Conservation (phyloP, 2,113 vertebrate genomes). For the Platycercus adscitus region DNA sequence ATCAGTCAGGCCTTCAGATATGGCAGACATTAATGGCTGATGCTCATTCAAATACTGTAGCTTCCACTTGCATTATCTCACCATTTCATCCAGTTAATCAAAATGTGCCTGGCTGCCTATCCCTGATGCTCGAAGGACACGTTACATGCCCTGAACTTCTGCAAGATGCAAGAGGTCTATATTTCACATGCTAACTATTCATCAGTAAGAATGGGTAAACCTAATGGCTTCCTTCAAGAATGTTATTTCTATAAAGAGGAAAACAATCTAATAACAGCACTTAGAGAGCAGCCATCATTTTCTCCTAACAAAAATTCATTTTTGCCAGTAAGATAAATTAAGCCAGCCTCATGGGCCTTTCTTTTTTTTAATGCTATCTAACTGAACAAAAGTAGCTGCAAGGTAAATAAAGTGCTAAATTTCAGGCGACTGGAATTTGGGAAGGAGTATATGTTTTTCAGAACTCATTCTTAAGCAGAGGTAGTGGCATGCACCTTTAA, state of each 20-base stretch:
- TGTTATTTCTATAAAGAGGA: neutral
- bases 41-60: neutral
- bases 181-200: neutral
- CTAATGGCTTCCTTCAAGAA: neutral
- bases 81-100: neutral
- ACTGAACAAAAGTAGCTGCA: neutral
- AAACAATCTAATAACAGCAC: neutral
- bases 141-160: neutral
- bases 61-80: neutral
- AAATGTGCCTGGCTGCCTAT: neutral
- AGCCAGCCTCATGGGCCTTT: neutral
- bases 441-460: neutral
- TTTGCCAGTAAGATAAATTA: neutral
- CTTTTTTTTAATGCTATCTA: neutral
- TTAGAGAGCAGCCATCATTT: neutral
- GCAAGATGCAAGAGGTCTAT: neutral
- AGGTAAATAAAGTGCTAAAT: neutral
- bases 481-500: conserved; percentile 27
- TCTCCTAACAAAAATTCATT: neutral
- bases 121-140: neutral
- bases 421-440: neutral
- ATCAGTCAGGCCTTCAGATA: neutral
- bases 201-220: neutral
- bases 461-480: neutral
- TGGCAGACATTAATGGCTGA: neutral